These are phyloP conservation scores for Drosophila fuyamai DNA, from an alignment of 1,140 invertebrate species.

Conservation along the genomic window DNA sequence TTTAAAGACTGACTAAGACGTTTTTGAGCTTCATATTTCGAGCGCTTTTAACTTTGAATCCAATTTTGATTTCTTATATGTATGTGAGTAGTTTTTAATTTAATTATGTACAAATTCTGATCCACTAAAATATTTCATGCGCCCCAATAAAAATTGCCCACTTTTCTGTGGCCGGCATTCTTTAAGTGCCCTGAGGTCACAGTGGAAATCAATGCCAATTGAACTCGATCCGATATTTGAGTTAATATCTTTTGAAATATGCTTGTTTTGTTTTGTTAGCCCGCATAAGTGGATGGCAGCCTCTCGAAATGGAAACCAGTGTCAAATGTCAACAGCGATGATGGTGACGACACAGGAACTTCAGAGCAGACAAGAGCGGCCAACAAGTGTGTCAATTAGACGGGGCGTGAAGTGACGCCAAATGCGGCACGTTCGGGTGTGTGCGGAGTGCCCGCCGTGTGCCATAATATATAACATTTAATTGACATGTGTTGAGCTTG, in stretches of 20 bases:
- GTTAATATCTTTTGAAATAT: conserved; percentile 63
- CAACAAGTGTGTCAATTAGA: conserved; percentile 70
- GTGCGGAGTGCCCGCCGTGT: conserved; percentile 29
- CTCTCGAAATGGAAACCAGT: conserved; percentile 56
- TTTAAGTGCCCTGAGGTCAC: conserved; percentile 53
- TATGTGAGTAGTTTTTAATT: neutral
- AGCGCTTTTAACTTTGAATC: too few species aligned
- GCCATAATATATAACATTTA: conserved; percentile 78
- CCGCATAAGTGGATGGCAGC: conserved; percentile 59
- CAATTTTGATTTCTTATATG: too few species aligned
- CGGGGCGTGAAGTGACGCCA: conserved; percentile 61
- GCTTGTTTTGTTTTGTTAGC: conserved; percentile 29
- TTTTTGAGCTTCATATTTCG: too few species aligned
- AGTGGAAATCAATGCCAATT: conserved; percentile 81
- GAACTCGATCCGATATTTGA: conserved; percentile 58
- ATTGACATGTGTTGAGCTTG: conserved; percentile 77
- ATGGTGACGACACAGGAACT: conserved; percentile 57
- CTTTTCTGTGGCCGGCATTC: conserved; percentile 18
- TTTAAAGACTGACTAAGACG: too few species aligned
- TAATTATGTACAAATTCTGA: neutral
- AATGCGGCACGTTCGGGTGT: conserved; percentile 36
- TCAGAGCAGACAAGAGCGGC: conserved; percentile 24
- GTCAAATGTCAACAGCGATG: conserved; percentile 73
- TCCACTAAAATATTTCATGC: neutral
- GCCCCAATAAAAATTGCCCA: neutral